These are phyloP conservation scores for Elachura formosa DNA, from an alignment of 2,113 vertebrate genomes.

Conservation along the genomic window DNA sequence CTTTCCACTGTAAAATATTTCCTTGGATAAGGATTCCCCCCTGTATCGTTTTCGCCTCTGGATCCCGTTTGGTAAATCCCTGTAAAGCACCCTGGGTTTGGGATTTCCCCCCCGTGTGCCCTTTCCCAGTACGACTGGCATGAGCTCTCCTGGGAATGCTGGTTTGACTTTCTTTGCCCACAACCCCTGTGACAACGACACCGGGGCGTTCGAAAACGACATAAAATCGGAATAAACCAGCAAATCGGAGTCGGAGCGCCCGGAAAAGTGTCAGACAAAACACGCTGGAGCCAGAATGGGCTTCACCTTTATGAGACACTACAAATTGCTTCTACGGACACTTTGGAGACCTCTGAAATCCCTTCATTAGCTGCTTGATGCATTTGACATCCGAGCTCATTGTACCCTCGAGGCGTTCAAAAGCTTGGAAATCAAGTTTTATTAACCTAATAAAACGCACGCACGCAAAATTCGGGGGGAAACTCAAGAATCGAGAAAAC, in stretches of 20 bases:
- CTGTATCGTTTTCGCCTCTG: not conserved
- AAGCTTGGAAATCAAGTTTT: constrained; percentile 60
- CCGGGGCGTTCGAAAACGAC: accelerated
- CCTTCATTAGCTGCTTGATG: constrained; percentile 52
- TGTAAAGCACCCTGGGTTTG: not conserved
- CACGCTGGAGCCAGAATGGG: not conserved
- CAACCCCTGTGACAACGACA: not conserved
- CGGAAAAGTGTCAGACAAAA: constrained; percentile 32
- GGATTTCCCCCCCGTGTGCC: not conserved
- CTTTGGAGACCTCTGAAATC: constrained; percentile 22
- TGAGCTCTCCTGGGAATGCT: not conserved
- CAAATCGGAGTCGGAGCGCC: not conserved
- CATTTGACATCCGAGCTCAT: constrained; percentile 39
- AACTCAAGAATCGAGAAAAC: not conserved
- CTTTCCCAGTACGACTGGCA: not conserved
- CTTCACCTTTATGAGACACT: constrained; percentile 10
- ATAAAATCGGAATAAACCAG: not conserved
- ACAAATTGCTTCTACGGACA: not conserved
- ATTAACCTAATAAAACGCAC: constrained; percentile 66
- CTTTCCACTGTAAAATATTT: not conserved
- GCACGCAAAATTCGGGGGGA: not conserved
- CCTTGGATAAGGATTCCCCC: not conserved
- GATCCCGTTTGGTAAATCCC: not conserved
- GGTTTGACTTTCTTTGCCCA: not conserved
- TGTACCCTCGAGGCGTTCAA: constrained; percentile 42